Percentiles rank a stretch among this genome's conserved stretches.
Conservation (phyloP, 35 echinoderm and acorn worm genomes). For the Stichopus chloronotus region DNA sequence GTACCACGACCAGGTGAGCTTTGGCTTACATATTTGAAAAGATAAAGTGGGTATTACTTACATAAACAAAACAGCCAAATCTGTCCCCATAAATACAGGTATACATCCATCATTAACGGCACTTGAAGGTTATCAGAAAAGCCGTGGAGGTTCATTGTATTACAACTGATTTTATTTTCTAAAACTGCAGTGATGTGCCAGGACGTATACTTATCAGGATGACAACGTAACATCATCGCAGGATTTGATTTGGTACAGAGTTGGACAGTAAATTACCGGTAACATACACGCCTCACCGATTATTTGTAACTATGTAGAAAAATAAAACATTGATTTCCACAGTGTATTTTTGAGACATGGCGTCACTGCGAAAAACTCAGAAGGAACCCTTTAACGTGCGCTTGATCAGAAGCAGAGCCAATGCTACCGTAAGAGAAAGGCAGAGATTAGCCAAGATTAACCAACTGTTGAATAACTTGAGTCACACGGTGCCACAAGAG, state of each 20-base stretch:
- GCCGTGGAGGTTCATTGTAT: neutral
- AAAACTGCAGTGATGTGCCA: neutral
- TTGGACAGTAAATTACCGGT: neutral
- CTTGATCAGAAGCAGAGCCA: neutral
- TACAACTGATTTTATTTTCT: neutral
- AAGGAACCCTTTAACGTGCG: conserved; percentile 40
- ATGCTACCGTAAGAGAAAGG: conserved; percentile 31
- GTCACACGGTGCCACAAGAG: conserved; percentile 27
- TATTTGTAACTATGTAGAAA: neutral
- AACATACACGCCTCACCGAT: too few relatives aligned
- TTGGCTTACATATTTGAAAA: conserved; percentile 18
- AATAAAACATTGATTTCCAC: neutral
- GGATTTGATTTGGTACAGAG: neutral
- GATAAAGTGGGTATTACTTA: conserved; percentile 11
- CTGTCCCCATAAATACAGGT: neutral
- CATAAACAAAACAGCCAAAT: neutral
- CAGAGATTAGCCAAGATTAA: conserved; percentile 40
- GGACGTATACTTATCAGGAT: neutral
- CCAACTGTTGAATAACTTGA: neutral
- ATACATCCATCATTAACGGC: neutral
- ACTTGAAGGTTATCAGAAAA: neutral
- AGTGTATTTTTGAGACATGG: neutral
- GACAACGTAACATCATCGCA: neutral
- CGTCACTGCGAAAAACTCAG: neutral
- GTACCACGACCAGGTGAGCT: neutral